Evolutionary conservation across 2,888 invertebrate genomes (phyloP), one percentile per base, ranked within the genome.

Genomic region (Geotrupes spiniger): DNA sequence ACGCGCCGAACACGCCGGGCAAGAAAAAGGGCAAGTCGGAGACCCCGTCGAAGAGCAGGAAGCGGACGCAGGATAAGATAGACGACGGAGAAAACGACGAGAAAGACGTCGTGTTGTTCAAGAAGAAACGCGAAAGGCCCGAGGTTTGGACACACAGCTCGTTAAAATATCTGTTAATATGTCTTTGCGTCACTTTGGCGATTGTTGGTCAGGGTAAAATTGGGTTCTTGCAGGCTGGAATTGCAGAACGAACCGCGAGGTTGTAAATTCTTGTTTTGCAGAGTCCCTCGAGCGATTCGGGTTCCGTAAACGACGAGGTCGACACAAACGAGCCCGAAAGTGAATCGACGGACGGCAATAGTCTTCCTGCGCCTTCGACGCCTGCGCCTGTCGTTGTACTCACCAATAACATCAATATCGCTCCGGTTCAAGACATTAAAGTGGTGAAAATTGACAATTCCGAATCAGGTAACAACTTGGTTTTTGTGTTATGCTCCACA

Each of bases 231-330:
- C n/a, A n/a, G n/a, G n/a, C n/a, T n/a, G n/a, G n/a, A n/a, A n/a
- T n/a, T n/a, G n/a, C n/a, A n/a, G n/a, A n/a, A n/a, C 11, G 4
- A 31, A 31, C 5, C 4, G 4, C 31, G 9, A 21, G 17, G 4
- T 17, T 21, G 21, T 4, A 21, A 21, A 4, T 3, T 21, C 21
- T 21, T 21, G n/a, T 21, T 6, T 61, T 71, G 68, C 82, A 86
- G 64, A 92, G 91, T 74, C 92, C 92, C 9, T 84, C 87, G 31
- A 91, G 90, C 66, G 80, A 43, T 66, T 90, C 90, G 63, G 90
- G 89, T 63, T 86, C 91, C 31, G 83, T 88, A 38, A 83, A 87
- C 73, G 87, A 88, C 68, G 81, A 81, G 51, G 75, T 71, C 9
- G 79, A 80, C 52, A 69, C 61, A 48, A 63, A 62, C 42, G 68